Base-by-base conservation (phyloP, 2,888 invertebrate genomes). In the Corbicula japonica region DNA sequence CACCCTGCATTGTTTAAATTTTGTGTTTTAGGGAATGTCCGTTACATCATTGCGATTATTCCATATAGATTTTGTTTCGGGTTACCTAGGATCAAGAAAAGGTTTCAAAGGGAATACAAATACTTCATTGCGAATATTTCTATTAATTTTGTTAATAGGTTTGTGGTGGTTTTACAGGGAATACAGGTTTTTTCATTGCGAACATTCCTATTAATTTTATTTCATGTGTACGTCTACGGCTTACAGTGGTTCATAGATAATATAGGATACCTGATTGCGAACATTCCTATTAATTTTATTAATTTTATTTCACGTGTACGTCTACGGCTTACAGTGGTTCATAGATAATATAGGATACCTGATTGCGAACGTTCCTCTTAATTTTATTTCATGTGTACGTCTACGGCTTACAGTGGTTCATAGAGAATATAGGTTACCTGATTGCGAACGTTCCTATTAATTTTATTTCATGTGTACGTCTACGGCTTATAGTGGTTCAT, bases 181-280 rank as follows among this genome's bases (percentile, higher is more conserved):
- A 69, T 8, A n/a, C 83, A 6, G 88, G 88, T 0, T 86, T 72
- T 56, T 62, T 85, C 38, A 46, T 83, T 23, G 70, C 87, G 8
- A 76, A 87, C 26, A 26, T 88, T 8, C 26, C n/a, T n/a, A n/a
- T n/a, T n/a, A n/a, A n/a, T 32, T 15, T 30, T 10, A 30, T 46
- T 62, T 18, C 69, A 83, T 79, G 63, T 80, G n/a, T 90, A 90
- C 50, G 81, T 89, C 5, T 89, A 88, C 54, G 89, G 89, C 0
- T 60, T 87, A 0, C 85, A 88, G 54, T 76, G 68, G 60, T 41
- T 80, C 52, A 46, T 87, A 2, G 77, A 77, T 1, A 75, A 69
- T 8, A n/a, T 84, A 6, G 88, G 88, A 0, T 86, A 70, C 58
- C 60, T 85, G 34, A 46, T 83, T 23, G 70, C 87, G 8, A 76